Conservation (phyloP, 2,113 vertebrate genomes). For the Entomyzon cyanotis region DNA sequence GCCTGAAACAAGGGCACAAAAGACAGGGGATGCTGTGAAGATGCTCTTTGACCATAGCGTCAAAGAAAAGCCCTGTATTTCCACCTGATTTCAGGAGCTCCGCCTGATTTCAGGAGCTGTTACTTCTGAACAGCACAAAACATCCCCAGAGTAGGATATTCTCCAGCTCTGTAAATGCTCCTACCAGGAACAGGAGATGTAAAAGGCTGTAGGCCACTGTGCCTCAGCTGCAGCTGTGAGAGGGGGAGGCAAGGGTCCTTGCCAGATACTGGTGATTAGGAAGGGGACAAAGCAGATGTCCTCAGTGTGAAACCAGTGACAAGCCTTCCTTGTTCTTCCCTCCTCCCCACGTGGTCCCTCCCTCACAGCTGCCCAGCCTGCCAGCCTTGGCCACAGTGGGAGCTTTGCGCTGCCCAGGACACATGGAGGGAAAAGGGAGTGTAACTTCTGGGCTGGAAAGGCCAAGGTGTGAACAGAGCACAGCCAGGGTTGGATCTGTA, state of each 20-base stretch:
- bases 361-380: background rate
- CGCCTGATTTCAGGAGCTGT: background rate
- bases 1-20: background rate
- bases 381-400: background rate
- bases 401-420: background rate
- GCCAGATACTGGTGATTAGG: background rate
- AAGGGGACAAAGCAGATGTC: background rate
- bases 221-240: background rate
- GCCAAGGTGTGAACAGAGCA: background rate
- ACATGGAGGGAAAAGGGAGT: background rate
- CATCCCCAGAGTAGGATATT: background rate
- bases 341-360: accelerated
- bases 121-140: background rate
- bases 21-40: background rate
- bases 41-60: accelerated
- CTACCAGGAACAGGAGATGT: background rate
- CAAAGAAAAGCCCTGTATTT: background rate
- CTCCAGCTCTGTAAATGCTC: background rate
- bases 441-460: background rate
- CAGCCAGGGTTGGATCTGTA: background rate
- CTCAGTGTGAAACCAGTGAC: background rate
- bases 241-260: background rate
- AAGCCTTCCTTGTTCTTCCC: background rate
- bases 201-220: background rate
- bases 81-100: background rate